Conservation (phyloP, 2,888 invertebrate genomes). For the Monochamus alternatus region DNA sequence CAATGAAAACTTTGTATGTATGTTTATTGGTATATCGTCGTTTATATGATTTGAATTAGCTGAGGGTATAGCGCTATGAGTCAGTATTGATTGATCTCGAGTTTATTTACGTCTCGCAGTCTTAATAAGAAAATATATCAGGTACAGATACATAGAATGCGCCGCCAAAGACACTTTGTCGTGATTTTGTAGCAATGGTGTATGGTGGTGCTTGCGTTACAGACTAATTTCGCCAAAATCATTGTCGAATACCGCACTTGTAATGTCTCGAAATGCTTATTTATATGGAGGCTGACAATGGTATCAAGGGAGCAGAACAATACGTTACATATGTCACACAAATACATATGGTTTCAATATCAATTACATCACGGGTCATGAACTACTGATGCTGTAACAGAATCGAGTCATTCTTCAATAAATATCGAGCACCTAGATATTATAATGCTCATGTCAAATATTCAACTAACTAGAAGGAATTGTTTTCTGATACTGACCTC, state of each 20-base stretch:
- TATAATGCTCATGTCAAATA: no score
- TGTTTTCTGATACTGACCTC: no score
- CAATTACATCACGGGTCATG: no score
- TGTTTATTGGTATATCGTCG: slow-evolving; percentile 29
- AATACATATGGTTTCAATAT: no score
- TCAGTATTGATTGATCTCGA: slow-evolving; percentile 33
- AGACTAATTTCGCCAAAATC: not conserved
- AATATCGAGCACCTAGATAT: no score
- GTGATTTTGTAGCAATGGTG: not conserved
- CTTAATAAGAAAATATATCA: slow-evolving; percentile 38
- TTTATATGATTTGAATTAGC: slow-evolving; percentile 31
- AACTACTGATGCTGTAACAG: no score
- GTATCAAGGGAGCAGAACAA: no score
- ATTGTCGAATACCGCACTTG: not conserved
- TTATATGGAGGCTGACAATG: not conserved
- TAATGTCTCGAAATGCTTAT: not conserved
- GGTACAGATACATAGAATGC: slow-evolving; percentile 33
- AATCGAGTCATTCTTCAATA: no score
- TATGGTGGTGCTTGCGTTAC: not conserved
- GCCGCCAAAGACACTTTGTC: slow-evolving; percentile 34
- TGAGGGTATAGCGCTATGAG: slow-evolving; percentile 17
- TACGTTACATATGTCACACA: no score
- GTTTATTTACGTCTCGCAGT: slow-evolving; percentile 40
- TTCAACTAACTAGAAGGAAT: no score
- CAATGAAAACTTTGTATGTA: slow-evolving; percentile 35